Evolutionary conservation across 2,113 vertebrate species (phyloP), one percentile per base, ranked within the genome.

Genomic region (Cyanoderma ruficeps): DNA sequence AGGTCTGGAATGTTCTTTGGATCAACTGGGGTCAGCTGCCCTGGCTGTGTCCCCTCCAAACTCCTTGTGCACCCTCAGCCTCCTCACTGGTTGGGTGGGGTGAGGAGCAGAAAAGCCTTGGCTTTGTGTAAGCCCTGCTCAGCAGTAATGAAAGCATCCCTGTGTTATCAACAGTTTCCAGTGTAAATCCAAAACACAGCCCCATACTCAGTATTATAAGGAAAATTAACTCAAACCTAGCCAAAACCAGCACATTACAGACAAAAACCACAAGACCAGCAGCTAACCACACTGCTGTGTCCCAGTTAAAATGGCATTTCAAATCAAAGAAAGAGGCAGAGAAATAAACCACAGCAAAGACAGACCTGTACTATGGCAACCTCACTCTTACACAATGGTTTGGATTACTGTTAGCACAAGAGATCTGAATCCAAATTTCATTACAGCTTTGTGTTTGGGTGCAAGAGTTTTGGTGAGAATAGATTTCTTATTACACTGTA

Each of bases 381-480:
- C 15, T 84, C 64, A n/a, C 0, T 2, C 22, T 41, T 23, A 41
- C 10, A 67, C 0, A 3, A 78, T 27, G 21, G 7, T 52, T 88
- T 68, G 63, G 13, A 64, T 56, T 60, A 71, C 33, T 3, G 0
- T 33, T 63, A 46, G 15, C 30, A 42, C 14, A 71, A n/a, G 63
- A 71, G n/a, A 85, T 42, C 53, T 65, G 52, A 82, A 88, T 49
- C 42, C 1, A 0, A 69, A 33, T 90, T 88, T 65, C 41, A 64
- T 69, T 72, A 76, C 22, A 47, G 49, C 27, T 92, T 59, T 64
- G 24, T 23, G 20, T 57, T 46, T 70, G 46, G 55, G 39, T 31
- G 22, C 30, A 65, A 65, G 42, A 52, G 24, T 44, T 80, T 41
- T 44, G 17, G 5, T 61, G 52, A 71, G 22, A 69, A 31, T 27